phyloP scores from a whole-genome alignment of 2,888 invertebrate species.

The Aleiodes testaceus region DNA sequence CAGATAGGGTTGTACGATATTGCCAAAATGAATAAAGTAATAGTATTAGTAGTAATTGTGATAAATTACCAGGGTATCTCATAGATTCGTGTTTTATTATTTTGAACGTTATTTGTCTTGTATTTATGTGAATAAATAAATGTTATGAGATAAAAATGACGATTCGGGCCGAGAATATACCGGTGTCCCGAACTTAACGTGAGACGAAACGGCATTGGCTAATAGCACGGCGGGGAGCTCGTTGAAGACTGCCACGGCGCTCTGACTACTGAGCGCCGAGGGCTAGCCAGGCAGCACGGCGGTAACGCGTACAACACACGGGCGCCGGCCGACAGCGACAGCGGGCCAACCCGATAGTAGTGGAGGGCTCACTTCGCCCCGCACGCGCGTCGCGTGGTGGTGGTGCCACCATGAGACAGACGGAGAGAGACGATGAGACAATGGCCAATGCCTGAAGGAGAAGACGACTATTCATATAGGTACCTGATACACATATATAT shows the following conservation, averaged over 20 bases:
- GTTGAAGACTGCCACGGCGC: constrained; percentile 65
- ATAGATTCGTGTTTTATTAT: constrained; percentile 1
- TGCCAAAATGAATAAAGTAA: too few relatives aligned
- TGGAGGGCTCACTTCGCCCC: constrained; percentile 36
- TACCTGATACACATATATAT: too few relatives aligned
- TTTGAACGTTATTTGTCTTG: not conserved
- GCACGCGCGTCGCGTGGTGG: constrained; percentile 48
- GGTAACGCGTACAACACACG: constrained; percentile 57
- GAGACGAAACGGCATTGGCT: constrained; percentile 55
- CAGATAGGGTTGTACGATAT: constrained; percentile 11
- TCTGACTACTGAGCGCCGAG: constrained; percentile 59
- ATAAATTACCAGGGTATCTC: too few relatives aligned
- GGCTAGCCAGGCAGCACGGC: constrained; percentile 55
- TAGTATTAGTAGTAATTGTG: too few relatives aligned
- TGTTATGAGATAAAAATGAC: not conserved
- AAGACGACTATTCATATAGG: constrained; percentile 25
- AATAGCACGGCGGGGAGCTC: constrained; percentile 61
- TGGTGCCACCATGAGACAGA: constrained; percentile 33
- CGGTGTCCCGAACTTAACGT: constrained; percentile 6
- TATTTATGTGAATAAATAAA: not conserved
- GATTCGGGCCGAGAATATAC: not conserved
- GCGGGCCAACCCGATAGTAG: constrained; percentile 46
- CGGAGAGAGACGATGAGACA: constrained; percentile 7
- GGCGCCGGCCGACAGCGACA: constrained; percentile 47
- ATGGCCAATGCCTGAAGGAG: constrained; percentile 14